Conservation (phyloP, 2,888 invertebrate genomes). For the Tenthredo notha region DNA sequence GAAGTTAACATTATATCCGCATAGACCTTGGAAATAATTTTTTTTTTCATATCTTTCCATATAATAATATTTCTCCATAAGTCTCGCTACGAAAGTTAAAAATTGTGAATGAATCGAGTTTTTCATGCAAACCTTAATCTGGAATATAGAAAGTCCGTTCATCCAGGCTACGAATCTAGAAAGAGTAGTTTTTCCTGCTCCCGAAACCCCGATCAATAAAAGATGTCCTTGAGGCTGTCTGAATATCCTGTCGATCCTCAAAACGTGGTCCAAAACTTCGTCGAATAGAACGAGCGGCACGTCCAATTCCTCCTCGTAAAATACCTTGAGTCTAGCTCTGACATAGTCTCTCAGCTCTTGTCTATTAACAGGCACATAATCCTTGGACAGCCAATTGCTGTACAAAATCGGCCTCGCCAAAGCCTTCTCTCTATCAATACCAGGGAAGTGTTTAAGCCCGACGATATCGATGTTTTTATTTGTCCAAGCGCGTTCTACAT, state of each 20-base stretch:
- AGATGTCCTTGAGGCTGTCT: slow-evolving; percentile 99
- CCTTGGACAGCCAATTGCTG: slow-evolving; percentile 99
- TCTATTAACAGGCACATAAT: slow-evolving; percentile 97
- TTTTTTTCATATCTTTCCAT: too few relatives aligned
- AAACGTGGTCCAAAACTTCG: slow-evolving; percentile 99
- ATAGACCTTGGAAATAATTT: too few relatives aligned
- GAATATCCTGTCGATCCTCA: slow-evolving; percentile 99
- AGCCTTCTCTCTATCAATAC: slow-evolving; percentile 90
- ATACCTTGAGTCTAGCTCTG: slow-evolving; percentile 97
- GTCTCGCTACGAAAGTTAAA: too few relatives aligned
- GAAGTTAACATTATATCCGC: too few relatives aligned
- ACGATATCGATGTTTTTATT: slow-evolving; percentile 98
- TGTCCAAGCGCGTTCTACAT: slow-evolving; percentile 97
- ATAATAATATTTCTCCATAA: too few relatives aligned
- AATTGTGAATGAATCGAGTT: background rate
- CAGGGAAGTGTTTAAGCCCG: slow-evolving; percentile 96
- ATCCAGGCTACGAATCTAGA: slow-evolving; percentile 99
- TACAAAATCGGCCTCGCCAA: slow-evolving; percentile 97
- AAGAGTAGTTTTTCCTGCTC: slow-evolving; percentile 99
- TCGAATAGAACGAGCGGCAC: slow-evolving; percentile 99
- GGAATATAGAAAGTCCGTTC: slow-evolving; percentile 99
- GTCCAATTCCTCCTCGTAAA: slow-evolving; percentile 99
- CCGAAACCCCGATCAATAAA: slow-evolving; percentile 98
- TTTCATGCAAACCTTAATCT: slow-evolving; percentile 89
- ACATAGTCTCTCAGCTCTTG: slow-evolving; percentile 98